Evolutionary conservation across 2,888 invertebrate species (phyloP), one percentile per base, ranked within the genome.

Genomic region (Conomelus anceps): DNA sequence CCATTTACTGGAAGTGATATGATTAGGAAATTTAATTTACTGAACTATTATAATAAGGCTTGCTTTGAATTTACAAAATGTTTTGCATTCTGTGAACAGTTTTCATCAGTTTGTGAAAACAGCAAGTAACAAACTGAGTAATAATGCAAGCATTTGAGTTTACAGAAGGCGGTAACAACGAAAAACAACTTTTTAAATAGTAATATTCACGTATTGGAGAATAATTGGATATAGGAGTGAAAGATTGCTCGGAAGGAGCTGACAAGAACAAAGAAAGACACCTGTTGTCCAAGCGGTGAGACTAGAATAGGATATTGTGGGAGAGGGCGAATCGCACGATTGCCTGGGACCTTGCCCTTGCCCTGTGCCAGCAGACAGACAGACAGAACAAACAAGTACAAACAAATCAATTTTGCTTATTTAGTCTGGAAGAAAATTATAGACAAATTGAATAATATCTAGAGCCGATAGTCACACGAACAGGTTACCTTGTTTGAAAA

Each of bases 261-360:
- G 84, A 85, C 84, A 85, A 34, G 23, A 29, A 87, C 22, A 29
- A 87, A 24, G 22, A 88, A 87, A 87, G 89, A 90, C 89, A 90
- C 91, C 91, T 91, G 91, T 90, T 87, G 91, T 91, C 91, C 91
- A 91, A 90, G 91, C 91, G 88, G 91, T 91, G 89, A 91, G 90
- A 90, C 91, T 86, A 86, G 86, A 86, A 24, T 86, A 86, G 23
- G 89, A 87, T 26, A 90, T 90, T 26, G 90, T 90, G 17, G 90
- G 90, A 29, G 90, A 90, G 23, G 89, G 88, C 22, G 89, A 89
- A 22, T 90, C 90, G 41, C 89, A 23, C 22, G 89, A 23, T 85
- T 88, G 88, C 23, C 23, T 86, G 24, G 87, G 6, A 88, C 87
- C 89, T 90, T 88, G 23, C 41, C 87, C 87, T 88, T 89, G 86